phyloP scores from a whole-genome alignment of 2,113 vertebrate species.

The Sylvilagus bachmani region DNA sequence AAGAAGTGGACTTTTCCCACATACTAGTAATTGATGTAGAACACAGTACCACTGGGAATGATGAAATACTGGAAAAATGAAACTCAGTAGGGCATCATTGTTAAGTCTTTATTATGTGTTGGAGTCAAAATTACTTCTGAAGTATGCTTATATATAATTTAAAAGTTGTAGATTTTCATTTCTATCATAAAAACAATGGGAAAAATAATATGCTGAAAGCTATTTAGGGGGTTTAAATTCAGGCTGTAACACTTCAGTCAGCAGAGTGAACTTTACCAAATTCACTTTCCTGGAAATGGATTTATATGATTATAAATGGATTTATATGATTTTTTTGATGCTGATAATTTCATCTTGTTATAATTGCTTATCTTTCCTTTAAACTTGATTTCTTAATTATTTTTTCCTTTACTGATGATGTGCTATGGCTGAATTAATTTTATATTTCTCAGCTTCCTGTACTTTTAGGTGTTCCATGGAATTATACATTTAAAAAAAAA shows the following conservation, averaged over 20 bases:
- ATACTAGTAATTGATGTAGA: neutral
- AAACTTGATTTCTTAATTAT: constrained; percentile 10
- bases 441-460: neutral
- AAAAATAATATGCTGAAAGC: neutral
- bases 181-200: neutral
- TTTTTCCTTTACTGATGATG: constrained; percentile 4
- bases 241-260: neutral
- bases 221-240: neutral
- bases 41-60: neutral
- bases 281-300: neutral
- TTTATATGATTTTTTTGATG: neutral
- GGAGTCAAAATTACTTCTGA: constrained; percentile 8
- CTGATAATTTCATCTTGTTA: neutral
- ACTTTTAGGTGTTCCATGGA: neutral
- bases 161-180: constrained; percentile 2
- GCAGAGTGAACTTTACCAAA: neutral
- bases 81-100: neutral
- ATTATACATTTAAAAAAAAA: neutral
- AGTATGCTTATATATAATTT: neutral
- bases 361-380: neutral
- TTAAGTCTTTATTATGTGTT: neutral
- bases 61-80: neutral
- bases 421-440: neutral
- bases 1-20: neutral
- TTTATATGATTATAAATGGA: neutral